Conservation (phyloP, 2,888 invertebrate genomes). For the Nomada ferruginata region DNA sequence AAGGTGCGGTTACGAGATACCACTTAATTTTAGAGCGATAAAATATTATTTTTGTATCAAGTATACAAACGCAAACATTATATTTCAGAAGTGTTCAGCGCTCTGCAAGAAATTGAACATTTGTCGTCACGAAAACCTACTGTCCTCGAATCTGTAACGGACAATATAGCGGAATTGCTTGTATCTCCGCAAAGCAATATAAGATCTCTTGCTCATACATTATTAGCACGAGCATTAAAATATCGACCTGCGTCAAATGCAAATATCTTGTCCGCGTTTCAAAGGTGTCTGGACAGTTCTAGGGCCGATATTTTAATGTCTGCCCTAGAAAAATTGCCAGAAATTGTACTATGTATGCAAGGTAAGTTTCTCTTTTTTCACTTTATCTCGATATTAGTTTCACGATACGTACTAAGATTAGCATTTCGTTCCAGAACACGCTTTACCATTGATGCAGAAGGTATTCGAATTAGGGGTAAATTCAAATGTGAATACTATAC, state of each 20-base stretch:
- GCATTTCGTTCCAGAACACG: conserved; percentile 87
- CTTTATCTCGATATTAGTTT: conserved; percentile 16
- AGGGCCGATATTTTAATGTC: conserved; percentile 92
- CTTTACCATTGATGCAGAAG: conserved; percentile 90
- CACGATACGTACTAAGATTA: neutral
- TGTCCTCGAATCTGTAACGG: conserved; percentile 88
- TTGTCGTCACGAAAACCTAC: conserved; percentile 89
- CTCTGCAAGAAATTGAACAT: conserved; percentile 91
- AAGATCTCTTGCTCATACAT: conserved; percentile 89
- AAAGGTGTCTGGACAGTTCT: conserved; percentile 92
- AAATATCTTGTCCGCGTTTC: conserved; percentile 90
- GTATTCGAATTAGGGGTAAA: conserved; percentile 93
- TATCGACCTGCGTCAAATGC: conserved; percentile 88
- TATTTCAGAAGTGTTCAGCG: conserved; percentile 86
- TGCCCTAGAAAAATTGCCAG: conserved; percentile 92
- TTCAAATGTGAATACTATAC: conserved; percentile 91
- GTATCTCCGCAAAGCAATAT: conserved; percentile 87
- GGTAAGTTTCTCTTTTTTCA: conserved; percentile 77
- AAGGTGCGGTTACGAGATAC: conserved; percentile 76
- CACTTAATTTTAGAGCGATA: neutral
- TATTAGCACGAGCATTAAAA: conserved; percentile 90
- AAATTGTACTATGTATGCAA: conserved; percentile 92
- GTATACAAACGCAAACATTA: conserved; percentile 5
- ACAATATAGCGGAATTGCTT: conserved; percentile 88
- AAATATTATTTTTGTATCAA: neutral